These are phyloP conservation scores for Drosophila colorata DNA, from an alignment of 2,888 invertebrate genomes.

Conservation along the genomic window DNA sequence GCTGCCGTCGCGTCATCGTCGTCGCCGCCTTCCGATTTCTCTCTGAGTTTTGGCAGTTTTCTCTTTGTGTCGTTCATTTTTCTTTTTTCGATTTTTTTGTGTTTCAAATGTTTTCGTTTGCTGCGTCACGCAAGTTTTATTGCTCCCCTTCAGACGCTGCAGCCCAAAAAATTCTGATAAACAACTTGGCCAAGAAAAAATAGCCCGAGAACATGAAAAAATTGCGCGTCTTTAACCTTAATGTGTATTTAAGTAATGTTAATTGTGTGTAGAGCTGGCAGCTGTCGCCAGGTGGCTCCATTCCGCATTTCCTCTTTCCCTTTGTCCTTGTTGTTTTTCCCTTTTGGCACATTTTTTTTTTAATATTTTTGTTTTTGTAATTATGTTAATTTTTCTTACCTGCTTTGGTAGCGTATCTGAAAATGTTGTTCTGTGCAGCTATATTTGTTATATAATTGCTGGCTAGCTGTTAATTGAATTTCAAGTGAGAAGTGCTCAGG, in stretches of 20 bases:
- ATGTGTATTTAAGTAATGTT: constrained; percentile 83
- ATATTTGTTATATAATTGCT: constrained; percentile 56
- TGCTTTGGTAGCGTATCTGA: constrained; percentile 59
- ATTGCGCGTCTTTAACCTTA: constrained; percentile 79
- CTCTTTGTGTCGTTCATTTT: neutral
- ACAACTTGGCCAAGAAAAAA: constrained; percentile 65
- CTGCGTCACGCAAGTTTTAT: constrained; percentile 80
- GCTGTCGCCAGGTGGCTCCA: constrained; percentile 56
- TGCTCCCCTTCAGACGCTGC: constrained; percentile 31
- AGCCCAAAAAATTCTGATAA: constrained; percentile 56
- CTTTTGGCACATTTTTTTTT: constrained; percentile 51
- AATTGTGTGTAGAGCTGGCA: constrained; percentile 70
- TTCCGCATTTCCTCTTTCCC: constrained; percentile 1
- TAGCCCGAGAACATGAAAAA: constrained; percentile 75
- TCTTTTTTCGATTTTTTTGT: constrained; percentile 13
- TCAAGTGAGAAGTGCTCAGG: constrained; percentile 38
- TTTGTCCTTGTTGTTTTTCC: constrained; percentile 31
- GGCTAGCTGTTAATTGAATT: constrained; percentile 68
- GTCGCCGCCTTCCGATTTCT: constrained; percentile 33
- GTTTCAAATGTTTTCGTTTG: constrained; percentile 63
- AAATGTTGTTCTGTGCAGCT: constrained; percentile 24
- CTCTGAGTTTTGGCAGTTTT: constrained; percentile 31
- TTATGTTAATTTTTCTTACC: constrained; percentile 53
- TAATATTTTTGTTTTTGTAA: constrained; percentile 33
- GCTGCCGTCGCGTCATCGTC: constrained; percentile 40